Base-by-base conservation (phyloP, 2,888 invertebrate genomes). In the Criorhina ranunculi region DNA sequence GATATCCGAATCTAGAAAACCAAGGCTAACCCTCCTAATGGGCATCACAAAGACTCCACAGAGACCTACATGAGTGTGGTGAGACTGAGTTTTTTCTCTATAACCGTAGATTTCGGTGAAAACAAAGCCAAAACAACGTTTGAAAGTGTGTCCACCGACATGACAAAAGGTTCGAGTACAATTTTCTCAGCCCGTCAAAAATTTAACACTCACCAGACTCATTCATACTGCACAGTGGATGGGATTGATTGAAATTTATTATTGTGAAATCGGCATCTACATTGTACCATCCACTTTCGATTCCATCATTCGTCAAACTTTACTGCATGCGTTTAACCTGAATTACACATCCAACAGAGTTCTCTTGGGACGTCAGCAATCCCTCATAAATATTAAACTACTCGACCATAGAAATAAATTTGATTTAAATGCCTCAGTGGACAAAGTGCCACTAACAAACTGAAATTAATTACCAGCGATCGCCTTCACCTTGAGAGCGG, bases 401-500 rank as follows among this genome's bases (percentile, higher is more conserved):
- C 31, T 42, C 35, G 49, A 42, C 57, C 2, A 2, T 11, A 35
- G 35, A 64, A 19, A 70, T 64, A 70, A 64, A 64, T 76, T 76
- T 37, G 8, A 82, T 59, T 66, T 77, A 82, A 72, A 59, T 70
- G 60, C 31, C 51, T n/a, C 44, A 4, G 19, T 66, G 33, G 59
- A 57, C 42, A 69, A 70, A 72, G 44, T 66, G 72, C 44, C 64
- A 51, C 31, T 69, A 73, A 73, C 72, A 57, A 69, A 72, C 67
- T 29, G 37, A 73, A 78, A 78, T 78, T 78, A 83, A 83, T 83
- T 75, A 76, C 35, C 66, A 66, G 17, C 67, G 79, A 79, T 66
- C 37, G 66, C 85, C 85, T 80, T 85, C 79, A 85, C 85, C 85
- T 85, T 85, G 85, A 66, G 12, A 69, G 24, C 12, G 33, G 17